Evolutionary conservation across 2,113 vertebrate genomes (phyloP).

Genomic region (Gulo gulo): DNA sequence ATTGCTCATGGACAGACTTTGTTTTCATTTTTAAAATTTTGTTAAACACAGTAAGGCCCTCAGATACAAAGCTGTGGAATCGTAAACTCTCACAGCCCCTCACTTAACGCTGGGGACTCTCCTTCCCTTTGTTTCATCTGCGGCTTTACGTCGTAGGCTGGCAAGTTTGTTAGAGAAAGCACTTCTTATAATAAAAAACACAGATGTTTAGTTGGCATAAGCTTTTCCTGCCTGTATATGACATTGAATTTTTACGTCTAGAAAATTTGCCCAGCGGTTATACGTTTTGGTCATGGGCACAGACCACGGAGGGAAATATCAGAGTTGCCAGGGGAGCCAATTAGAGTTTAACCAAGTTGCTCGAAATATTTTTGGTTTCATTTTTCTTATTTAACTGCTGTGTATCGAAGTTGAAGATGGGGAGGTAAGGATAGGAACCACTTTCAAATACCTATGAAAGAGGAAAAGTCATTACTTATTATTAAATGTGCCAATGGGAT

Average conservation of each 20-base stretch:
- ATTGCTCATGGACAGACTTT: neutral
- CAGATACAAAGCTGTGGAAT: neutral
- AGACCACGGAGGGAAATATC: neutral
- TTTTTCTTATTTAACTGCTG: neutral
- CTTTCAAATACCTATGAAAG: neutral
- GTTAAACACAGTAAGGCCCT: neutral
- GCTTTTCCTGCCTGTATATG: neutral
- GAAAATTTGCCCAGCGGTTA: neutral
- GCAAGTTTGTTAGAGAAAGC: neutral
- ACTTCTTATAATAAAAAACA: neutral
- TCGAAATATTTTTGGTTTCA: neutral
- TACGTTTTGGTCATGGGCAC: neutral
- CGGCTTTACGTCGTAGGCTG: neutral
- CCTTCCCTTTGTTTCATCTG: neutral
- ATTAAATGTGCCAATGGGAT: neutral
- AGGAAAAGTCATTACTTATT: neutral
- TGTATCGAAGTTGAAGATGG: neutral
- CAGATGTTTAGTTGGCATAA: neutral
- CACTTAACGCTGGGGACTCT: neutral
- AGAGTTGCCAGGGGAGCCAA: neutral
- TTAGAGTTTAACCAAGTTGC: neutral
- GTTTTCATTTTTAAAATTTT: neutral
- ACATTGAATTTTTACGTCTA: neutral
- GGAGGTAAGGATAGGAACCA: neutral
- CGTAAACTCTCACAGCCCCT: neutral